Conservation (phyloP, 2,797 vertebrate genomes). For the Manis javanica region DNA sequence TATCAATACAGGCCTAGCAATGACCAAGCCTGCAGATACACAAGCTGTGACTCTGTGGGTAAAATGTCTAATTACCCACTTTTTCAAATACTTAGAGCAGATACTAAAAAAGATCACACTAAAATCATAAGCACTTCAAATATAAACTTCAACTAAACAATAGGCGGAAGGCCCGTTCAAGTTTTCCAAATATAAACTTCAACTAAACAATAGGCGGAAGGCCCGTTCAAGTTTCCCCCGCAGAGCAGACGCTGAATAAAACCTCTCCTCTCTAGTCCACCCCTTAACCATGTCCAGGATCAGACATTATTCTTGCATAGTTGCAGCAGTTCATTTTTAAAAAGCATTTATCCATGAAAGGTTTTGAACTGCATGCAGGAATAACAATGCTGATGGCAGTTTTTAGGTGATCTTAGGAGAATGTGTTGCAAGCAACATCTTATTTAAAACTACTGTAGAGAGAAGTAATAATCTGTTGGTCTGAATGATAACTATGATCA, state of each 20-base stretch:
- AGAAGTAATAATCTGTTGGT: not conserved
- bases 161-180: not conserved
- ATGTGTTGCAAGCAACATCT: not conserved
- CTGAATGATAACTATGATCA: not conserved
- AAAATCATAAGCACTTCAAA: not conserved
- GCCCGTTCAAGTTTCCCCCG: not conserved
- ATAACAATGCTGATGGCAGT: not conserved
- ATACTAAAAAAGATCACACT: not conserved
- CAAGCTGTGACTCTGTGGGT: not conserved
- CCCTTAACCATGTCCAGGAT: not conserved
- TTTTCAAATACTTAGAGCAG: not conserved
- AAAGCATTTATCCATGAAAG: not conserved
- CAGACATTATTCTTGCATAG: not conserved
- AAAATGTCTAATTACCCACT: not conserved
- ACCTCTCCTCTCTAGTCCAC: not conserved
- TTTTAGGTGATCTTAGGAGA: not conserved
- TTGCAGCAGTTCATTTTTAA: not conserved
- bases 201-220: not conserved
- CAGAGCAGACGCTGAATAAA: not conserved
- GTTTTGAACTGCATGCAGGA: not conserved
- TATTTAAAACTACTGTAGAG: constrained; percentile 21
- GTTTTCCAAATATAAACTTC: not conserved
- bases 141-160: not conserved
- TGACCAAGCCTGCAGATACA: not conserved
- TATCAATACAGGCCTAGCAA: constrained; percentile 1